Base-by-base conservation (phyloP, 2,888 invertebrate species). In the Xanthia togata region DNA sequence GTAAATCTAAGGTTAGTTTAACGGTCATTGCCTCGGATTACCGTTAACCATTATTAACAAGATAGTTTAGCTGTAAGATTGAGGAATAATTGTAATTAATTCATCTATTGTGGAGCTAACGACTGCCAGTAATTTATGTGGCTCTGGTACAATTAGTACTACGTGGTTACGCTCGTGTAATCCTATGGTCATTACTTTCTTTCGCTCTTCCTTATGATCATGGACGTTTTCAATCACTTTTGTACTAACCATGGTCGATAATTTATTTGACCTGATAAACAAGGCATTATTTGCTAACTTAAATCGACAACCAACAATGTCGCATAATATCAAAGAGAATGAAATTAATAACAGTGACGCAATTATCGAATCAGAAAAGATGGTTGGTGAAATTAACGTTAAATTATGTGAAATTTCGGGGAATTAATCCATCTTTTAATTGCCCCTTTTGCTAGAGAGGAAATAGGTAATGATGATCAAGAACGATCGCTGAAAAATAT, bases 1-100 rank as follows among this genome's bases (percentile, higher is more conserved):
- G 6, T 74, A 72, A 82, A 74, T 69, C 80, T 75, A 70, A 79
- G 79, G 76, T 79, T 69, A 78, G 74, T 82, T 86, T 88, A 87
- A 82, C 85, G 87, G 72, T 82, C 77, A 78, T 88, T 84, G 86
- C 74, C 79, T 78, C 70, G 50, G 59, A 31, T 64, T 73, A 86
- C 87, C 88, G 87, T 87, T 87, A 88, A 74, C 74, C 53, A 82
- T 86, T 84, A 82, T 78, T 88, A 87, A 84, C 87, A 55, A 87
- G 81, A 88, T 79, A 84, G 82, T 83, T 88, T 84, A 84, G 76
- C 76, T 35, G 84, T 82, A 80, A 84, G 81, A 87, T 87, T 87
- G 84, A 84, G 73, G 79, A 75, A 76, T 87, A 84, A 83, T 84
- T 77, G 85, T 88, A 87, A 87, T 87, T 87, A 82, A 88, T 87